Base-by-base conservation (phyloP, 2,888 invertebrate genomes). In the Eudasyphora cyanicolor region DNA sequence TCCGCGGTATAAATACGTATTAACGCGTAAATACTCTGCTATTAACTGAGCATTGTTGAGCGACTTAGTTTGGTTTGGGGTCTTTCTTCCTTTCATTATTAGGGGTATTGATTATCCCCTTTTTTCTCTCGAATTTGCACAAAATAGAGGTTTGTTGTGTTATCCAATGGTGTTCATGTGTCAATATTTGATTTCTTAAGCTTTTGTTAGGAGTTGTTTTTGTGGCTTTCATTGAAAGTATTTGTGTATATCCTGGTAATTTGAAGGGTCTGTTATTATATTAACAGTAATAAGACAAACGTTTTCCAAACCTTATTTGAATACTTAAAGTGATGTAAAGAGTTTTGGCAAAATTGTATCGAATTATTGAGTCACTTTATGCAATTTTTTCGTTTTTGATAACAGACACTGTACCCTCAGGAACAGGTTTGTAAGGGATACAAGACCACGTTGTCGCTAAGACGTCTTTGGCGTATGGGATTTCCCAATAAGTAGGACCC, bases 1-100 rank as follows among this genome's bases (percentile, higher is more conserved):
- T n/a, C n/a, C n/a, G 73, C 60, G 38, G 67, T 42, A 71, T 75
- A 38, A 62, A 71, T 38, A 51, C 42, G 60, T 67, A 78, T 78
- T 84, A 75, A 76, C 71, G 76, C 76, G 57, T 76, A 78, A 81
- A 81, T 81, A 76, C 64, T 81, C 78, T 81, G 81, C 84, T 81
- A 81, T 84, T 84, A 84, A 60, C 69, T 69, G 32, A 29, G 27
- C 62, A 17, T n/a, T 29, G 49, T 49, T 69, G 2, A 6, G 2
- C 14, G 27, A 12, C 27, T 14, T 42, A 57, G 73, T 71, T 12
- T 17, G 12, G n/a, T 51, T 27, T 73, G 24, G 24, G 7, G 27
- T 14, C n/a, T 54, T 54, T 45, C 29, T 54, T 54, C 57, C 64
- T 38, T 38, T 62, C 54, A 54, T 74, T 74, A 49, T 69, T 75